A percentile compares a stretch with the other conserved stretches of the same genome.
Conservation (phyloP, 2,113 vertebrate species). For the Dunckerocampus dactyliophorus region DNA sequence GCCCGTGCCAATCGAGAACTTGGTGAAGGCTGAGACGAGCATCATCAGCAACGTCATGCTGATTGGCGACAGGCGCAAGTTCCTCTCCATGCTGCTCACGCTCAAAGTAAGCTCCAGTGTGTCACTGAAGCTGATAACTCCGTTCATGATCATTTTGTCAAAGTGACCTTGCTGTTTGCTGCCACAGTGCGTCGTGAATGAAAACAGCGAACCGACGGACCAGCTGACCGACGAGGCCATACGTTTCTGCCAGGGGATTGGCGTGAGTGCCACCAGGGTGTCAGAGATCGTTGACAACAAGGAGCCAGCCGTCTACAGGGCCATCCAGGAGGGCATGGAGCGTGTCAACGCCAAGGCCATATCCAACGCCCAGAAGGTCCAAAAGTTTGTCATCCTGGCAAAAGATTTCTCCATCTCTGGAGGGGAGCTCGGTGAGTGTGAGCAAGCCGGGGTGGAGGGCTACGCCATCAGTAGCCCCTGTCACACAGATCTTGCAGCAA, state of each 20-base stretch:
- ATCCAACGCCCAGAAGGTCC: conserved; percentile 72
- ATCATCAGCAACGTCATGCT: conserved; percentile 76
- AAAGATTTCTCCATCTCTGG: conserved; percentile 70
- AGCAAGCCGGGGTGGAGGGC: no score
- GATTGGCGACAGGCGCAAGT: conserved; percentile 76
- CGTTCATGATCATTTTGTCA: background rate
- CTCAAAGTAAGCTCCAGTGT: conserved; percentile 65
- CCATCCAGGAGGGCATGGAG: conserved; percentile 70
- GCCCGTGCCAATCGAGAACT: conserved; percentile 73
- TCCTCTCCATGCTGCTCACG: conserved; percentile 76
- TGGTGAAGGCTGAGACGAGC: conserved; percentile 63
- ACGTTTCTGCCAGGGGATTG: conserved; percentile 50
- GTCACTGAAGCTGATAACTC: background rate
- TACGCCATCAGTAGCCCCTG: no score
- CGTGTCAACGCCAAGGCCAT: conserved; percentile 59
- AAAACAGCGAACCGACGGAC: conserved; percentile 67
- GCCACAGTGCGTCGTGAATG: conserved; percentile 62
- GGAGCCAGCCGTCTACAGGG: conserved; percentile 67
- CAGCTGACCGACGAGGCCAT: conserved; percentile 61
- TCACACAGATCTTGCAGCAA: background rate
- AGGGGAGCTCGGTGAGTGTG: conserved; percentile 73
- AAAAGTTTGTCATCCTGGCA: conserved; percentile 70
- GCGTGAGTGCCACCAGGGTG: conserved; percentile 49
- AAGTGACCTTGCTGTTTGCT: background rate
- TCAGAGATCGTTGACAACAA: conserved; percentile 66